Evolutionary conservation across 1,140 invertebrate species (phyloP), one percentile per base, ranked within the genome.

Genomic region (Drosophila pectinifera): DNA sequence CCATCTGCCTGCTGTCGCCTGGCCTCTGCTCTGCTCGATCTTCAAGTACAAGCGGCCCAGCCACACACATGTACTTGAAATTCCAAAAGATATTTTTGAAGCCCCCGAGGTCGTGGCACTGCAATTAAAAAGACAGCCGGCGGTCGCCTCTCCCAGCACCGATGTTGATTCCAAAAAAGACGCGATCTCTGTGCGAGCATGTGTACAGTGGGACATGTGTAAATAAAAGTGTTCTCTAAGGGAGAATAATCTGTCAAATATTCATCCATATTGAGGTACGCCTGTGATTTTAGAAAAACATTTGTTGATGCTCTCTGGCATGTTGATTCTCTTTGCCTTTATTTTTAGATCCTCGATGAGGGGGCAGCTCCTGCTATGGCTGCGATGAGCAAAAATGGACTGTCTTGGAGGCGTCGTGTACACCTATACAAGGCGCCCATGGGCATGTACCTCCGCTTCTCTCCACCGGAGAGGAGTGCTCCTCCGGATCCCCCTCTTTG

Each of bases 81-180:
- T 86, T 86, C 83, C 83, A 80, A 86, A 80, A 86, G 83, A 89
- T 88, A 83, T 86, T 86, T 86, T 86, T 49, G 83, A 78, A 85
- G 82, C 62, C 78, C 56, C 59, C 83, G 80, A 86, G 84, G 79
- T 89, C 83, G 61, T 69, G 83, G 83, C 79, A 79, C 75, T 88
- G 83, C 83, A 86, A 86, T 86, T 86, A 88, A 88, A 68, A 88
- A 88, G 84, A 88, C 84, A 83, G 70, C 70, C 79, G 79, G 67
- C 70, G 72, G 79, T 72, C 76, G 67, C 51, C 57, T 57, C 56
- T 48, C 13, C 34, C 67, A 70, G 39, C 51, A 45, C 48, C 59
- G 59, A 74, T 73, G 83, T 65, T 76, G 62, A 26, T 78, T 82
- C 83, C 83, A 88, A 76, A 86, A 73, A 57, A 51, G 58, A 67